phyloP scores from a whole-genome alignment of 1,140 invertebrate species.

The Dinoponera quadriceps region DNA sequence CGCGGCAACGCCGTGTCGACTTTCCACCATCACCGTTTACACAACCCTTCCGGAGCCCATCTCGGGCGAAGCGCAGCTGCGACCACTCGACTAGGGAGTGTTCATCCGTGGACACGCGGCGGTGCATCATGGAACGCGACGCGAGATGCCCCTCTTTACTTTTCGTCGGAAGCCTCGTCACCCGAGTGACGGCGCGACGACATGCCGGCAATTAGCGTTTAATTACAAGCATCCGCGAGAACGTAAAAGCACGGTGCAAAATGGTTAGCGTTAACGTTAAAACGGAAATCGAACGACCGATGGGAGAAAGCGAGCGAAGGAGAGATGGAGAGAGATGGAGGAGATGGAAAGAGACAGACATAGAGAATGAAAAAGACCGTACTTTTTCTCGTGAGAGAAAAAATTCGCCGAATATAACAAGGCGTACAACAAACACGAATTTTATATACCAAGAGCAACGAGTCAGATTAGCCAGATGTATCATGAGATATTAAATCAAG shows the following conservation, averaged over 20 bases:
- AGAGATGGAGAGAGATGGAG: too few species aligned
- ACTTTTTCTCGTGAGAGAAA: not conserved
- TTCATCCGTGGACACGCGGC: conserved; percentile 41
- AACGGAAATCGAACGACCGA: not conserved
- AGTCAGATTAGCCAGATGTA: not conserved
- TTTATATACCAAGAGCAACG: not conserved
- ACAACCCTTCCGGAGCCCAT: conserved; percentile 43
- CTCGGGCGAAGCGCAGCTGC: conserved; percentile 43
- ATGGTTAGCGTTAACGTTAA: not conserved
- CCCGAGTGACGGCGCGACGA: not conserved
- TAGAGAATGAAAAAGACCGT: not conserved
- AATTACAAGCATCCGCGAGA: conserved; percentile 62
- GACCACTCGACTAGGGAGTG: conserved; percentile 53
- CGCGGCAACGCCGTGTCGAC: conserved; percentile 34
- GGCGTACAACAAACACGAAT: not conserved
- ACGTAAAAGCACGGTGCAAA: conserved; percentile 32
- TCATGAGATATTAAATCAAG: not conserved
- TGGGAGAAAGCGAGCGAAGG: not conserved
- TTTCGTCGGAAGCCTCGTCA: conserved; percentile 53
- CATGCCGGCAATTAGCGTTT: conserved; percentile 66
- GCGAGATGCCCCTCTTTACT: conserved; percentile 43
- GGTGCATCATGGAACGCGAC: conserved; percentile 25
- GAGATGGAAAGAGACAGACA: too few species aligned
- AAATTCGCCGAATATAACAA: not conserved
- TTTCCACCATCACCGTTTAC: conserved; percentile 56